Evolutionary conservation across 2,113 vertebrate genomes (phyloP).

Genomic region (Heterochromis multidens): DNA sequence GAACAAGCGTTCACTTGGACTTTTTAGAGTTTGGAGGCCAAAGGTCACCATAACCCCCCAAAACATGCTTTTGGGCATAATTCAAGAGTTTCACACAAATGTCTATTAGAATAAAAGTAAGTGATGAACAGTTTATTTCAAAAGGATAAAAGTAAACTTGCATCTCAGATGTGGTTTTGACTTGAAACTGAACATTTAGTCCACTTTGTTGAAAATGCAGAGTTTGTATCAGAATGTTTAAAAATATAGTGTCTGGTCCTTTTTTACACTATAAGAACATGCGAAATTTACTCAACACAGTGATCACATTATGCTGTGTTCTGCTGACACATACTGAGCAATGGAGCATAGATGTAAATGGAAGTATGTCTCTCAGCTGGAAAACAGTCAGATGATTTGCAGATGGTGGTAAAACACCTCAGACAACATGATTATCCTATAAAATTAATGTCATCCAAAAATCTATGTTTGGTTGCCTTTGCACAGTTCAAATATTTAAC

Average conservation of each 20-base stretch:
- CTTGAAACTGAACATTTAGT: not conserved
- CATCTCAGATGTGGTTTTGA: not conserved
- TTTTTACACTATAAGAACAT: not conserved
- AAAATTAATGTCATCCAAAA: not conserved
- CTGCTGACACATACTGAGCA: not conserved
- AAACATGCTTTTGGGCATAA: not conserved
- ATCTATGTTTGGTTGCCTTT: not conserved
- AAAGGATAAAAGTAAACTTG: not conserved
- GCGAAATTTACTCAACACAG: not conserved
- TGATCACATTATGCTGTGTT: not conserved
- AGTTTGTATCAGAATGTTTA: not conserved
- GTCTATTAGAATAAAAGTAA: not conserved
- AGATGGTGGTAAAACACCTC: not conserved
- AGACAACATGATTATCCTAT: not conserved
- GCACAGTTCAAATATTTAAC: not conserved
- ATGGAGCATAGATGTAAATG: not conserved
- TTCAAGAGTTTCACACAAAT: not conserved
- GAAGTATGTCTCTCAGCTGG: not conserved
- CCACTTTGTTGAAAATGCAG: not conserved
- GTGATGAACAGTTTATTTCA: not conserved
- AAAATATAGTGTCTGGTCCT: fast-evolving
- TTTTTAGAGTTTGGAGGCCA: not conserved
- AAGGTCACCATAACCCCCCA: not conserved
- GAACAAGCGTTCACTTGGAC: not conserved
- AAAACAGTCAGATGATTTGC: not conserved